Base-by-base conservation (phyloP, 2,888 invertebrate species). In the Marronus borbonicus region DNA sequence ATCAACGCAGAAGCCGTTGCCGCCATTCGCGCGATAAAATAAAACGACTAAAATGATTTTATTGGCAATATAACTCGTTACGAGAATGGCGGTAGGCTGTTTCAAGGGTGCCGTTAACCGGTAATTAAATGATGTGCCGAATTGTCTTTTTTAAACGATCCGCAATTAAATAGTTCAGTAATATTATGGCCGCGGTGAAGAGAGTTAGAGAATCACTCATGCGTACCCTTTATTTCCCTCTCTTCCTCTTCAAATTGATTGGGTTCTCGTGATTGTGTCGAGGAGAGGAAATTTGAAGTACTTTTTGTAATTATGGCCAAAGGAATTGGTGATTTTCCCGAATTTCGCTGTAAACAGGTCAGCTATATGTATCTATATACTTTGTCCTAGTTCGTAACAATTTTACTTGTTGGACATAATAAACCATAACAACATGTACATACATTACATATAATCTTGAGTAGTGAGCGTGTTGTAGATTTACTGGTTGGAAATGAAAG, bases 81-180 rank as follows among this genome's bases (percentile, higher is more conserved):
- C 85, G 85, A 85, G 84, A 85, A 86, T 86, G 80, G 72, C 72
- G 72, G 84, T 82, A 82, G 82, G 82, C 80, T 80, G 83, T 84
- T 84, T 86, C 81, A 82, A 74, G 87, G 86, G 88, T 86, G 86
- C 85, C 86, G 87, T 88, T 87, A 87, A 86, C 86, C 86, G 86
- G 86, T 87, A 87, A 87, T 87, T 87, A 88, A 88, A 87, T 86
- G 86, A 86, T 83, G 84, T 83, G 86, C 86, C 85, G 85, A 84
- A 86, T 86, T 85, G 84, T 85, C 82, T 86, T 86, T 85, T 86
- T 86, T 83, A 85, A 85, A 84, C 82, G 80, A 79, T 62, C 81
- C 81, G 82, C 85, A 85, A 85, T 85, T 85, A 86, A 86, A 83
- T 82, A 82, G 82, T 82, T 81, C 60, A 24, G 55, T 36, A 74